Conservation (phyloP, 2,113 vertebrate genomes). For the Alligator mississippiensis region DNA sequence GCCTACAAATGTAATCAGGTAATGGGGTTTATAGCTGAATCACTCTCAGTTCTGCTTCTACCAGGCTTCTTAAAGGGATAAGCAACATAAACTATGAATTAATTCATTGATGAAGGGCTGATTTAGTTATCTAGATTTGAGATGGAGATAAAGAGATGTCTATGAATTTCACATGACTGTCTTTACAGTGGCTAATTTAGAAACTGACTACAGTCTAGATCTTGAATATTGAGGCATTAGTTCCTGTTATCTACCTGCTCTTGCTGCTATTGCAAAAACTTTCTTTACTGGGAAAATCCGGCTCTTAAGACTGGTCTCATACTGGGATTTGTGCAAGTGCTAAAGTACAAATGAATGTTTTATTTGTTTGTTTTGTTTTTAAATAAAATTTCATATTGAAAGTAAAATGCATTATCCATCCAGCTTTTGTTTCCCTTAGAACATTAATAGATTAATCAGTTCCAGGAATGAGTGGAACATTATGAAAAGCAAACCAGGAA, state of each 20-base stretch:
- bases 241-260: neutral
- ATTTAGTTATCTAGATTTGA: neutral
- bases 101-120: neutral
- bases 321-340: neutral
- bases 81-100: neutral
- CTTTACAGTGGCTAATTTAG: fast-evolving
- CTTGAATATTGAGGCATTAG: neutral
- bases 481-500: fast-evolving
- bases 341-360: neutral
- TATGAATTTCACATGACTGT: fast-evolving
- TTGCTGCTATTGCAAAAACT: neutral
- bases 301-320: neutral
- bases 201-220: neutral
- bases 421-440: neutral
- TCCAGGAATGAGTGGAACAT: fast-evolving
- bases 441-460: fast-evolving
- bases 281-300: neutral
- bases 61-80: neutral
- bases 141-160: neutral
- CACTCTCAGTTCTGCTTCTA: neutral
- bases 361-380: too few species aligned
- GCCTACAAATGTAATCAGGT: neutral
- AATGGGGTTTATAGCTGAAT: neutral
- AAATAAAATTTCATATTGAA: neutral
- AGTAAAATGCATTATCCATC: neutral